Evolutionary conservation across 1,140 invertebrate genomes (phyloP), one percentile per base, ranked within the genome.

Genomic region (Amphibalanus amphitrite): DNA sequence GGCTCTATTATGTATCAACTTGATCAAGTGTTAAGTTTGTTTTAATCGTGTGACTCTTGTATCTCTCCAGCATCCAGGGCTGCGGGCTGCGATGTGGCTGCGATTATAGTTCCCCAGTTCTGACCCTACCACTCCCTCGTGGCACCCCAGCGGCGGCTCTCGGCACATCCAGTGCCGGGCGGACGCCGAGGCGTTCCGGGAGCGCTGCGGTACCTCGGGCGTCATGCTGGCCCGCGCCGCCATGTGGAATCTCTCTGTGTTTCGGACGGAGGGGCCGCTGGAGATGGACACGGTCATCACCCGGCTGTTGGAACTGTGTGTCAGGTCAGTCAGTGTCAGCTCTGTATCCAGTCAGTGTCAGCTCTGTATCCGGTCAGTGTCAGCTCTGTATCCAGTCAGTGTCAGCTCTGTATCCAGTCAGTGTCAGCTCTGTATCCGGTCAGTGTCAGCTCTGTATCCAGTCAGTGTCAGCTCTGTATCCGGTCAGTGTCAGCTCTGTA

Each of bases 211-310:
- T 4, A 88, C 90, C 74, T 86, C 84, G 28, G 97, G 94, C 80
- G 90, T 98, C 0, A 99, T 99, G 96, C 80, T 99, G 30, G 95
- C 95, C 6, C 81, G 97, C 75, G 88, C 91, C 30, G 96, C 94
- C 8, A 87, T 97, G 83, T 91, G 89, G 83, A 98, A 98, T 81
- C 90, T 90, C 77, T 97, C 95, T 0, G 90, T 99, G 77, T 98
- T 99, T 80, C 74, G 84, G 15, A 77, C 79, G 72, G 79, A 84
- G 40, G 85, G 84, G 38, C 76, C 79, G 69, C 78, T 93, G 69
- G 85, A 88, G 23, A 83, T 95, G 74, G 88, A 95, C 73, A 85
- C 88, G 75, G 86, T 98, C 0, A 94, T 98, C 72, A 85, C 76
- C 72, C 77, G 79, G 69, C 84, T 83, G 76, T 74, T 86, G 28